Base-by-base conservation (phyloP, 2,113 vertebrate genomes). In the Seriola dumerili region DNA sequence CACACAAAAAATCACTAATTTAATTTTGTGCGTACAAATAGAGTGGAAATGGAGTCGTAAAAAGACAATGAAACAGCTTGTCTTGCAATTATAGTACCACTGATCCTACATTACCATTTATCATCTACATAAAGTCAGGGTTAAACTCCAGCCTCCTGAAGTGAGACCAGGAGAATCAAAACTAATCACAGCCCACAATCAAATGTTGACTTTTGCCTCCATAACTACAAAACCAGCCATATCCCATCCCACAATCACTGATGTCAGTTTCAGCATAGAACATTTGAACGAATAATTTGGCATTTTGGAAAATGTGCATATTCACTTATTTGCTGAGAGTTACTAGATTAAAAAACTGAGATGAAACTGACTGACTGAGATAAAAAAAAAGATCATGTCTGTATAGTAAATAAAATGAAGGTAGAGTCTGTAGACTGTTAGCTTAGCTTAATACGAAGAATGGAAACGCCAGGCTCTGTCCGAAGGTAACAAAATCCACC, bases 1-100 rank as follows among this genome's bases (percentile, higher is more conserved):
- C 58, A 50, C 64, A 55, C 14, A 70, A 8, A 78, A 77, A 78
- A 70, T 34, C 5, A 67, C 29, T 50, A 57, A 72, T 66, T 68
- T 46, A 13, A 69, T 48, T 58, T 48, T 19, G 46, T 70, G 36
- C 25, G 19, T 32, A 23, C 21, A 50, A 36, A 70, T 42, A 54
- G 8, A 44, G 55, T 44, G 17, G 42, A 62, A 73, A 67, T n/a
- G n/a, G 48, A 72, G 44, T 50, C 36, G 25, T 21, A 48, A 78
- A 67, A 36, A 42, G 3, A 36, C 25, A 75, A 72, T 55, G 40
- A 71, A 40, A 63, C 29, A 73, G 16, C 38, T 58, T 52, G 63
- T 29, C 55, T 40, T 59, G 4, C 8, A 72, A 61, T 81, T 55
- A 76, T 12, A 70, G 58, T 21, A 12, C 3, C 17, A 29, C 68